Evolutionary conservation across 2,888 invertebrate species (phyloP), one percentile per base, ranked within the genome.

Genomic region (Esperia sulphurella): DNA sequence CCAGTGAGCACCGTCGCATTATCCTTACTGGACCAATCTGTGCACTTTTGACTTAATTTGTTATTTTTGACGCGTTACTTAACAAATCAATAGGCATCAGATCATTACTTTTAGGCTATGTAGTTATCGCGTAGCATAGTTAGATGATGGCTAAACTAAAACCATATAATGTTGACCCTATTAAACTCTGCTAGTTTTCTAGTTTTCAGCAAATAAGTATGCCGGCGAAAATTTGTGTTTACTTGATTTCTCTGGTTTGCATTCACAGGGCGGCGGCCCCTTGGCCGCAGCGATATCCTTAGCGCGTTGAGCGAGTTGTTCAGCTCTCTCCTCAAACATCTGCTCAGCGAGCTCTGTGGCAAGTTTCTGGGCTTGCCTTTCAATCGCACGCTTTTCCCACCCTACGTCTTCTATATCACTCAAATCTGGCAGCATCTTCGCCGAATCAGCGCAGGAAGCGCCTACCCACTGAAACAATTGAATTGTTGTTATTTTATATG

Each of bases 281-380:
- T 55, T 74, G 1, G 68, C 53, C 1, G 58, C 49, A 7, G 75
- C 51, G 2, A 74, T 65, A 8, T 76, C 69, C 47, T 74, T 72
- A 0, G 83, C 77, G 41, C 60, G 75, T 44, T 74, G 61, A 10
- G 73, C 65, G 9, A 84, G 52, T 50, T 79, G 58, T 0, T 79
- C 77, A 0, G 78, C 75, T 49, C 71, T 68, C 30, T 81, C 71
- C 33, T 75, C 52, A 53, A 79, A 82, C 46, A 86, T 54, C 46
- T 85, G 66, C 47, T 85, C 80, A 0, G 85, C 83, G 0, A 88
- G 64, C 49, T 79, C 51, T 1, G 63, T 52, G 1, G 85, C 84
- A 29, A 85, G 63, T 50, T 71, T 70, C 52, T 79, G 76, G 0
- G 86, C 83, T 35, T 74, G 68, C 2, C 60, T 62, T 51, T 86